phyloP scores from a whole-genome alignment of 2,888 invertebrate species.

The Rhodophaea formosa region DNA sequence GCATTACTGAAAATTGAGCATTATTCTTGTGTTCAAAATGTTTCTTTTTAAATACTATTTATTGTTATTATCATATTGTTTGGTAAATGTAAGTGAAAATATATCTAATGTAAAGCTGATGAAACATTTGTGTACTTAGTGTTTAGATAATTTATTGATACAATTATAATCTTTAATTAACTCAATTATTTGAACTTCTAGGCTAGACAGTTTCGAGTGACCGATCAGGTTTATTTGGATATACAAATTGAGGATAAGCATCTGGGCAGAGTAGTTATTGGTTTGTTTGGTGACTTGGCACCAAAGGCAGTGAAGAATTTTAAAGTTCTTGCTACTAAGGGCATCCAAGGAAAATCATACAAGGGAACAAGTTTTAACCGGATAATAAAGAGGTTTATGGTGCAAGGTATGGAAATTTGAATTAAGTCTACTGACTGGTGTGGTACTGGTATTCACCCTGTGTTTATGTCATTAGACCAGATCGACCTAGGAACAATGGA shows the following conservation, averaged over 20 bases:
- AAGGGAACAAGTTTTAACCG: slow-evolving; percentile 91
- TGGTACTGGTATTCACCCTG: no score
- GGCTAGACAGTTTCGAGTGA: slow-evolving; percentile 85
- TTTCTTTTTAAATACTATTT: background rate
- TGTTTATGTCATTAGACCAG: no score
- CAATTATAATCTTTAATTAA: background rate
- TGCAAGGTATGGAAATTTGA: slow-evolving; percentile 85
- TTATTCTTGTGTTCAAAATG: background rate
- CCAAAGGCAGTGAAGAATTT: slow-evolving; percentile 95
- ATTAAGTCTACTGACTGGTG: background rate
- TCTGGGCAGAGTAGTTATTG: slow-evolving; percentile 90
- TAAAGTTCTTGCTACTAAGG: slow-evolving; percentile 87
- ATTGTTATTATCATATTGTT: background rate
- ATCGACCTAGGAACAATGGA: no score
- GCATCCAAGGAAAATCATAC: slow-evolving; percentile 89
- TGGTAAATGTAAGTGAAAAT: background rate
- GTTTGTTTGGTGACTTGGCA: slow-evolving; percentile 92
- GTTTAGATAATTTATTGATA: background rate
- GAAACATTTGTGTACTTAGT: background rate
- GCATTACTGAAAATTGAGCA: no score
- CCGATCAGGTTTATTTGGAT: slow-evolving; percentile 91
- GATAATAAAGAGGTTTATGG: slow-evolving; percentile 93
- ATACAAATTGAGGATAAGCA: slow-evolving; percentile 86
- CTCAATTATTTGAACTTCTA: slow-evolving; percentile 52
- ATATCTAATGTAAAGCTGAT: background rate